These are phyloP conservation scores for Cantharis nigra DNA, from an alignment of 2,888 invertebrate genomes.

Conservation along the genomic window DNA sequence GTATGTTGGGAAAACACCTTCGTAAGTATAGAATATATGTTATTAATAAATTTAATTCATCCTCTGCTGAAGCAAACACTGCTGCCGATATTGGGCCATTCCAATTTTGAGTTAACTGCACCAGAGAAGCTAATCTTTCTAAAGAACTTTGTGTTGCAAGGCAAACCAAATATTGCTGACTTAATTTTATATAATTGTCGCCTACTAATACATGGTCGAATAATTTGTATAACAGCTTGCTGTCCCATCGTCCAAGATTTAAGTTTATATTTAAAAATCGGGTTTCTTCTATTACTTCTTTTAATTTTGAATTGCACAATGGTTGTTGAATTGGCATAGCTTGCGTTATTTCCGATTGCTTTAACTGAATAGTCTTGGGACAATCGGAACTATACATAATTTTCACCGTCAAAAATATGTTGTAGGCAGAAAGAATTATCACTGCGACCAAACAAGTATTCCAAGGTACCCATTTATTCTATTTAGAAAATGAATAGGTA, in stretches of 20 bases:
- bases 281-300: conserved; percentile 53
- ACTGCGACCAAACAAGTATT: conserved; percentile 69
- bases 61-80: conserved; percentile 77
- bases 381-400: conserved; percentile 60
- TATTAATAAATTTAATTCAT: conserved; percentile 74
- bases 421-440: conserved; percentile 67
- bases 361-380: conserved; percentile 38
- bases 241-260: conserved; percentile 76
- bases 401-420: conserved; percentile 64
- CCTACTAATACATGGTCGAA: conserved; percentile 77
- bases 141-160: conserved; percentile 86
- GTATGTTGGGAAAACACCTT: conserved; percentile 73
- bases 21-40: conserved; percentile 77
- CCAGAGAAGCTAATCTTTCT: conserved; percentile 77
- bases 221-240: conserved; percentile 68
- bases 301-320: conserved; percentile 27
- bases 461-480: conserved; percentile 67
- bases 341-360: conserved; percentile 29
- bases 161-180: conserved; percentile 66
- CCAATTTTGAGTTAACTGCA: conserved; percentile 81
- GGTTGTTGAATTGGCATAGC: conserved; percentile 11
- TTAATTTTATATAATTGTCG: conserved; percentile 65
- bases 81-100: conserved; percentile 84
- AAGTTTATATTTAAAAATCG: conserved; percentile 65
- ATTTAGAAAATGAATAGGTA: conserved; percentile 19